Evolutionary conservation across 2,113 vertebrate species (phyloP).

Genomic region (Orthonyx spaldingii): DNA sequence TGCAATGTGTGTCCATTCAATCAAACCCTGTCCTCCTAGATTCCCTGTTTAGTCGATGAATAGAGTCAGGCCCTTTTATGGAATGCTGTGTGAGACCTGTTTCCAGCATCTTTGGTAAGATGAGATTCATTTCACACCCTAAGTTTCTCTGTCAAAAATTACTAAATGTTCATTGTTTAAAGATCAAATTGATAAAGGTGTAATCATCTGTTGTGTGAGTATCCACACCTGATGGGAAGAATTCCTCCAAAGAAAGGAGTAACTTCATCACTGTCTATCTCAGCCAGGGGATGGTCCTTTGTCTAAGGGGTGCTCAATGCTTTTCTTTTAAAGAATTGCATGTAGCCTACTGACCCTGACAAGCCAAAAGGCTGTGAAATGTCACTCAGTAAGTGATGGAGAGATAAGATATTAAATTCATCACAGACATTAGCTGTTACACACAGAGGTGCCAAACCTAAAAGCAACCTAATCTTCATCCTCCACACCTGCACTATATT

Average conservation of each 20-base stretch:
- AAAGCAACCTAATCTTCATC: background rate
- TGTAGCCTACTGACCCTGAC: background rate
- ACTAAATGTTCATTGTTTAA: background rate
- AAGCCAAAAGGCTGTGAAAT: background rate
- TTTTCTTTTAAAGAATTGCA: background rate
- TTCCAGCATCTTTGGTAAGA: background rate
- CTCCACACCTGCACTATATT: background rate
- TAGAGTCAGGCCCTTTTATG: background rate
- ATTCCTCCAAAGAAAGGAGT: background rate
- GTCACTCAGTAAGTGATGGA: background rate
- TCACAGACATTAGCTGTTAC: background rate
- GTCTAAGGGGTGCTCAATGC: accelerated
- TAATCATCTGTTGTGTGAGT: background rate
- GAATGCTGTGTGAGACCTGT: background rate
- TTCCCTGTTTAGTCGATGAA: background rate
- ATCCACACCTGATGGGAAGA: background rate
- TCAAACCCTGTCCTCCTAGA: background rate
- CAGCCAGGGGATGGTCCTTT: background rate
- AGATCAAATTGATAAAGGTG: background rate
- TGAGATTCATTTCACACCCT: background rate
- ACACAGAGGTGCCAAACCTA: background rate
- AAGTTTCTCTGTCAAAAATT: background rate
- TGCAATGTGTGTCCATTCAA: background rate
- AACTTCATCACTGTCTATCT: background rate
- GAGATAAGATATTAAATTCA: background rate